Evolutionary conservation across 2,113 vertebrate species (phyloP), one percentile per base, ranked within the genome.

Genomic region (Falcunculus frontatus): DNA sequence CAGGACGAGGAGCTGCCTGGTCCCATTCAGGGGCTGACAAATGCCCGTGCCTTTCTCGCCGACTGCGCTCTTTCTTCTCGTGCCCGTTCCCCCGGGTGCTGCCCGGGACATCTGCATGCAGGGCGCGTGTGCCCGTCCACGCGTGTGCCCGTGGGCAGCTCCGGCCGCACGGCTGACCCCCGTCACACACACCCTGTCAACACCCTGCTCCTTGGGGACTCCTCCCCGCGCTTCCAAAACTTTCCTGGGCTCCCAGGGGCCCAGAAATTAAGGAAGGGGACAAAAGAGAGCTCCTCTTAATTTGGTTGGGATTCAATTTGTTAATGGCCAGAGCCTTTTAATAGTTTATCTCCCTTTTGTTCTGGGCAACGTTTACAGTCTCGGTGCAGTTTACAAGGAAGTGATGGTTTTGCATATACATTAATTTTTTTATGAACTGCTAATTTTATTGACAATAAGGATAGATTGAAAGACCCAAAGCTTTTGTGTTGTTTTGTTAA

Each of bases 401-500:
- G 97, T 96, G 97, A 98, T 90, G 97, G 97, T 97, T 97, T 97
- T 95, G 98, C 98, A 97, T 97, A 97, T 97, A 97, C 97, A 97
- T 96, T 97, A 97, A 97, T 96, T 97, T 97, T 96, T 97, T 97
- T 97, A 97, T 97, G 91, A 97, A 97, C 97, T 97, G 97, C 97
- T 98, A 98, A 98, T 98, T 98, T 98, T 98, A 98, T 98, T 98
- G 98, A 98, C 98, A 98, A 97, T 98, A 97, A 97, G 96, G 97
- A 97, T 97, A 98, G 97, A 98, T 97, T 98, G 98, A 98, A 98
- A 98, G 98, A 96, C 97, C 94, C 94, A 93, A 96, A 98, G 97
- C 98, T 98, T 98, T 98, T 98, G 97, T 98, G 97, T 98, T 98
- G 98, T 98, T 98, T 98, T 98, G 98, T 98, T 98, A 98, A 98